Base-by-base conservation (phyloP, 2,888 invertebrate genomes). In the Deilephila elpenor region DNA sequence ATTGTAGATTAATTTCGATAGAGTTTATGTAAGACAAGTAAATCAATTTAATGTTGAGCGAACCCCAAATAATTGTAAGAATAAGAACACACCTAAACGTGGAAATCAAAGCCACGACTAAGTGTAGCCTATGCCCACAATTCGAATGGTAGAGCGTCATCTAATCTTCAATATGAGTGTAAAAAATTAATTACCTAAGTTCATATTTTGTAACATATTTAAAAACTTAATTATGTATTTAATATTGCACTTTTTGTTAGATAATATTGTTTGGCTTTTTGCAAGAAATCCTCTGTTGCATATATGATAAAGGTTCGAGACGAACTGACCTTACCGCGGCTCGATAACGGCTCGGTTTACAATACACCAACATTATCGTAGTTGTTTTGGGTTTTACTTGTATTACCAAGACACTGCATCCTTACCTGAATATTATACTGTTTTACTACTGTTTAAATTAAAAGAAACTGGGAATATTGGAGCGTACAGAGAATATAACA, bases 231-330 rank as follows among this genome's bases (percentile, higher is more conserved):
- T 2, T 56, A 56, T 56, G 5, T n/a, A 14, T 17, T n/a, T 56
- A 56, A 56, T n/a, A 56, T 56, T 56, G 56, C 56, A 56, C 56
- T n/a, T 64, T 64, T 64, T 64, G 7, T 37, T 37, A 44, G 20
- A 64, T 64, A 64, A 37, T 14, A 51, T 51, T 25, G 17, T 20
- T 67, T 19, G 56, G 56, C 19, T 56, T 67, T 67, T 67, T 67
- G 51, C 67, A 67, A 17, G n/a, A 67, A 67, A 67, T 14, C 25
- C 51, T n/a, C 25, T 73, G 76, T 72, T 74, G 75, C 72, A 76
- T 51, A 51, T 67, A 25, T 67, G 44, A 25, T 25, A 51, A 67
- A 67, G 20, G 67, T 67, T 67, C 25, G 51, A 7, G 51, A 67
- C 44, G 44, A 44, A 67, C 51, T 67, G 67, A 67, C 67, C 67